Conservation (phyloP, 2,888 invertebrate genomes). For the Microctonus aethiopoides region DNA sequence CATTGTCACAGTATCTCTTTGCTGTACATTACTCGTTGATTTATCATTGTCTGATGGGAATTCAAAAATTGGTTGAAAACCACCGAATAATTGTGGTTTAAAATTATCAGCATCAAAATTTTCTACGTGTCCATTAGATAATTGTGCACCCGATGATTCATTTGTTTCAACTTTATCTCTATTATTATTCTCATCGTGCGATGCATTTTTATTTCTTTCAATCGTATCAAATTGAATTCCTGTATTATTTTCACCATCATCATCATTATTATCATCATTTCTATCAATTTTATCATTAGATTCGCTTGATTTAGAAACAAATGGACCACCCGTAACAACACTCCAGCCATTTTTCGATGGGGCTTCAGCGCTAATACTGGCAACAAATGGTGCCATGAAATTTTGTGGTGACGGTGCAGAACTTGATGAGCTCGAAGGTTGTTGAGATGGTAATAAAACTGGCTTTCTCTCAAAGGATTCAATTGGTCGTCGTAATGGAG, state of each 20-base stretch:
- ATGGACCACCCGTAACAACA: slow-evolving; percentile 63
- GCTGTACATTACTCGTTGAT: slow-evolving; percentile 27
- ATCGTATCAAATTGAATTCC: slow-evolving; percentile 15
- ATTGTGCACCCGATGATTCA: slow-evolving; percentile 54
- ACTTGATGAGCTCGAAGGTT: slow-evolving; percentile 61
- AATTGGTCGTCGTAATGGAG: slow-evolving; percentile 47
- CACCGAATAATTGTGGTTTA: slow-evolving; percentile 76
- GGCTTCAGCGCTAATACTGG: slow-evolving; percentile 73
- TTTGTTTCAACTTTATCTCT: slow-evolving; percentile 29
- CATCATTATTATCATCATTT: slow-evolving; percentile 24
- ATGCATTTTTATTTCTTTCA: slow-evolving; percentile 1
- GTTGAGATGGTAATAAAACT: slow-evolving; percentile 60
- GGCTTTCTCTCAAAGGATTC: slow-evolving; percentile 50
- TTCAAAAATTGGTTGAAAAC: slow-evolving; percentile 77
- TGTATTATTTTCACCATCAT: slow-evolving; percentile 4
- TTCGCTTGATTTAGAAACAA: slow-evolving; percentile 37
- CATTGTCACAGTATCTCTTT: slow-evolving; percentile 25
- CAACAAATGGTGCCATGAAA: slow-evolving; percentile 78
- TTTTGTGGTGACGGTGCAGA: slow-evolving; percentile 69
- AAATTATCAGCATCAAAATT: slow-evolving; percentile 76
- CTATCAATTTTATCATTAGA: slow-evolving; percentile 29
- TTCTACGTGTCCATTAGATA: slow-evolving; percentile 62
- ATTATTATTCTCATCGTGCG: background rate
- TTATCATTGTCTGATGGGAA: slow-evolving; percentile 54
- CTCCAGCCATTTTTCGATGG: slow-evolving; percentile 74